Conservation (phyloP, 2,113 vertebrate genomes). For the Hyaena hyaena region DNA sequence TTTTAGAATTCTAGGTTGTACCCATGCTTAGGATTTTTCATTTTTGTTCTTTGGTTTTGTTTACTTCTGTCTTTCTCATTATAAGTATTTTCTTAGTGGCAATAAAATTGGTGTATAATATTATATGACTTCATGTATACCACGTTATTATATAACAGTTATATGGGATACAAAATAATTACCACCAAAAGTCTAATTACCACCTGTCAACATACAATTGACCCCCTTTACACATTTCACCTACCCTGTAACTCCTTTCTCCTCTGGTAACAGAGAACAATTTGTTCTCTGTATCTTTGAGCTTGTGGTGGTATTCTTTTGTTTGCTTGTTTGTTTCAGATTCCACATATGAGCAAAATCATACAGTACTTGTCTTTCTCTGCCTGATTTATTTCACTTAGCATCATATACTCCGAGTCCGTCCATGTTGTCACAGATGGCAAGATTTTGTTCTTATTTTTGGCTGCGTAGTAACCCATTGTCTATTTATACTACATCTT, state of each 20-base stretch:
- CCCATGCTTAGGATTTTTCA: neutral
- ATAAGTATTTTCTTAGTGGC: neutral
- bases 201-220: neutral
- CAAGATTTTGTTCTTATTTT: neutral
- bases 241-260: neutral
- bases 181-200: neutral
- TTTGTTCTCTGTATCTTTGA: neutral
- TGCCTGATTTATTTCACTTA: neutral
- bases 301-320: neutral
- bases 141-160: neutral
- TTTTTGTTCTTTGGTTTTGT: neutral
- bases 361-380: neutral
- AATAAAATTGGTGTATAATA: neutral
- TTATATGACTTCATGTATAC: neutral
- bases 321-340: neutral
- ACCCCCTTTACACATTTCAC: neutral
- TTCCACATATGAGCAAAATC: neutral
- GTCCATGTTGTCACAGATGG: neutral
- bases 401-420: neutral
- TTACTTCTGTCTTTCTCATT: slow-evolving; percentile 27
- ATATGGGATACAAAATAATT: neutral
- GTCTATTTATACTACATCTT: neutral
- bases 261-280: neutral
- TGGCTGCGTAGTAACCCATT: neutral
- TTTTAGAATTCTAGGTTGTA: slow-evolving; percentile 16